Percentiles rank a stretch among this genome's conserved stretches.
Evolutionary conservation across 2,888 invertebrate species (phyloP).

Genomic region (Sarcophaga subvicina): DNA sequence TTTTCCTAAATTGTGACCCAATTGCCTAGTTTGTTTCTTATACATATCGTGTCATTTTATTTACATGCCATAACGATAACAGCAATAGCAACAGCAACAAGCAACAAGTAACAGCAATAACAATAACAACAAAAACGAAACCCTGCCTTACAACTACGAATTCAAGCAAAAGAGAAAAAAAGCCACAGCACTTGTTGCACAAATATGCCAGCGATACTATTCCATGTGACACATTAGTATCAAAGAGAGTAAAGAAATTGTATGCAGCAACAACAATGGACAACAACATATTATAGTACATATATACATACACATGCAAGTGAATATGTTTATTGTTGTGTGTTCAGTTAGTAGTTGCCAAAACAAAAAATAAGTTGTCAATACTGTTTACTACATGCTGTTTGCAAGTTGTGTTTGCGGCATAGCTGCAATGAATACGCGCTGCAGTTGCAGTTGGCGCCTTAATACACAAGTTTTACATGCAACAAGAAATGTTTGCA

Average conservation of each 20-base stretch:
- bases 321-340: not conserved
- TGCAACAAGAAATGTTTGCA: not conserved
- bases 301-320: slow-evolving; percentile 4
- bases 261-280: slow-evolving; percentile 19
- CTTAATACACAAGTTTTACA: slow-evolving; percentile 16
- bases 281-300: not conserved
- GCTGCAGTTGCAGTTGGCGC: slow-evolving; percentile 42
- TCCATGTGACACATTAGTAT: slow-evolving; percentile 62
- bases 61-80: slow-evolving; percentile 65
- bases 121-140: slow-evolving; percentile 21
- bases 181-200: slow-evolving; percentile 36
- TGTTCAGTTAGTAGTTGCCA: not conserved
- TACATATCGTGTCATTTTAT: slow-evolving; percentile 66
- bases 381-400: slow-evolving; percentile 42
- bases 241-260: slow-evolving; percentile 49
- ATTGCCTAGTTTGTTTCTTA: slow-evolving; percentile 76
- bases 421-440: not conserved
- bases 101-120: not conserved
- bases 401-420: slow-evolving; percentile 31
- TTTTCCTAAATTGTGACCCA: slow-evolving; percentile 81
- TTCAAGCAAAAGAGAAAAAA: not conserved
- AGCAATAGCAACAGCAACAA: slow-evolving; percentile 5
- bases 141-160: slow-evolving; percentile 19
- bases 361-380: slow-evolving; percentile 59
- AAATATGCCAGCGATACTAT: not conserved